Percentiles rank a stretch among this genome's conserved stretches.
Evolutionary conservation across 2,113 vertebrate genomes (phyloP).

Genomic region (Paraplagusia blochii): DNA sequence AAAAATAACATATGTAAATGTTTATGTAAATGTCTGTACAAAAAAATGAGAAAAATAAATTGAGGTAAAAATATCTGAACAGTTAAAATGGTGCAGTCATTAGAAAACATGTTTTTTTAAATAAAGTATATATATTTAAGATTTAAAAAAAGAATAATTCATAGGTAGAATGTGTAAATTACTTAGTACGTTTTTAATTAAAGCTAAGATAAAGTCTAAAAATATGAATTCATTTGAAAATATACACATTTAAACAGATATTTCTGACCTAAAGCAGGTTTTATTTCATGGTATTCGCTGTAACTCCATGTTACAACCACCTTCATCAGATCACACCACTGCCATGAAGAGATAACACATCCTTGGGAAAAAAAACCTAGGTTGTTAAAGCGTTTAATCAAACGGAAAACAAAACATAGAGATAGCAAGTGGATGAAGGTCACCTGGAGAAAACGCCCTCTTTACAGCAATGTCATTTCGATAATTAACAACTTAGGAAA

Average conservation of each 20-base stretch:
- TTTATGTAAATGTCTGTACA: too few species aligned
- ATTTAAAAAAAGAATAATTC: too few species aligned
- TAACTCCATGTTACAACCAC: slow-evolving; percentile 45
- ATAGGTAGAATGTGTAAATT: too few species aligned
- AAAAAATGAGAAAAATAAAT: too few species aligned
- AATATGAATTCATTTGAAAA: slow-evolving; percentile 1
- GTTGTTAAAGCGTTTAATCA: slow-evolving; percentile 42
- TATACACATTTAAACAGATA: background rate
- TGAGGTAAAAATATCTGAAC: too few species aligned
- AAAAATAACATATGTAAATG: too few species aligned
- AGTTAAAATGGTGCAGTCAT: too few species aligned
- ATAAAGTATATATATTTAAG: too few species aligned
- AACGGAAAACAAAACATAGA: slow-evolving; percentile 56
- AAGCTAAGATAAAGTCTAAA: background rate
- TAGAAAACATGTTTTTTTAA: too few species aligned
- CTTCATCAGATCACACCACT: slow-evolving; percentile 33
- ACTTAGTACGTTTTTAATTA: too few species aligned
- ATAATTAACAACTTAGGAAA: slow-evolving; percentile 75
- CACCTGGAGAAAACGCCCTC: slow-evolving; percentile 60
- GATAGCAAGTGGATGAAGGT: slow-evolving; percentile 62
- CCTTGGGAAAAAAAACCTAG: slow-evolving; percentile 18
- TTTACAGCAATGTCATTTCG: slow-evolving; percentile 72
- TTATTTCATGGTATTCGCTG: slow-evolving; percentile 26
- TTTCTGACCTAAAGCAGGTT: background rate
- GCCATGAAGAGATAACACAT: slow-evolving; percentile 36